Percentiles rank a stretch among this genome's conserved stretches.
Conservation (phyloP, 2,888 invertebrate species). For the Hirtodrosophila alboralis region DNA sequence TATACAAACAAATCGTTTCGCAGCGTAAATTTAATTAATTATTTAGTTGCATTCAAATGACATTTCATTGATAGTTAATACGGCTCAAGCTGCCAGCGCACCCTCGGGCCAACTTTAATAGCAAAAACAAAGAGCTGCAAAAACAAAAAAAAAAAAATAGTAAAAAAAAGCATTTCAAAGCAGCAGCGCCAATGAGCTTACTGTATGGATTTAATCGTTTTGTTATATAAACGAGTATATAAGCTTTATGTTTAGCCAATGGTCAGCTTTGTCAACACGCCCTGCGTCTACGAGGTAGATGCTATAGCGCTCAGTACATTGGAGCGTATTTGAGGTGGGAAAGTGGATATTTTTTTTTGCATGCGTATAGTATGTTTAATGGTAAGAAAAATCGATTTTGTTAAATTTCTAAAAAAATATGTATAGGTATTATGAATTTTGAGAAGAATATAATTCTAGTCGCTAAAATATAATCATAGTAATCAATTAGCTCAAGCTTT, state of each 20-base stretch:
- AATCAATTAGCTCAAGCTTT: too few species aligned
- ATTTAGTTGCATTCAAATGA: slow-evolving; percentile 64
- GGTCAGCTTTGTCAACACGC: slow-evolving; percentile 29
- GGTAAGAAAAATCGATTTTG: too few species aligned
- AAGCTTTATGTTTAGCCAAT: slow-evolving; percentile 38
- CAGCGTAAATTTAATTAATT: slow-evolving; percentile 63
- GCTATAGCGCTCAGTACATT: background rate
- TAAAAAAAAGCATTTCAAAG: slow-evolving; percentile 26
- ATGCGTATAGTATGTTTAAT: too few species aligned
- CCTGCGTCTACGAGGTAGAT: slow-evolving; percentile 8
- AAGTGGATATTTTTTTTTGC: too few species aligned
- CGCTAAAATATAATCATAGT: too few species aligned
- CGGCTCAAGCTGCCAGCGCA: slow-evolving; percentile 50
- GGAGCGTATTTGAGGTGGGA: background rate
- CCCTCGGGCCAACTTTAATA: slow-evolving; percentile 60
- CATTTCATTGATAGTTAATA: slow-evolving; percentile 55
- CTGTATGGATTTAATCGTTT: slow-evolving; percentile 40
- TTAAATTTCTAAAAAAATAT: too few species aligned
- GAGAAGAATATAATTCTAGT: too few species aligned
- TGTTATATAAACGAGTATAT: slow-evolving; percentile 32
- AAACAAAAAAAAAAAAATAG: slow-evolving; percentile 2
- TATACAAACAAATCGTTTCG: slow-evolving; percentile 66
- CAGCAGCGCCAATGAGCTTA: slow-evolving; percentile 33
- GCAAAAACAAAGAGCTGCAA: slow-evolving; percentile 18
- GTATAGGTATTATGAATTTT: too few species aligned